Percentiles rank a stretch among this genome's conserved stretches.
These are phyloP conservation scores for Protosalanx chinensis DNA, from an alignment of 2,797 vertebrate genomes.

Conservation along the genomic window DNA sequence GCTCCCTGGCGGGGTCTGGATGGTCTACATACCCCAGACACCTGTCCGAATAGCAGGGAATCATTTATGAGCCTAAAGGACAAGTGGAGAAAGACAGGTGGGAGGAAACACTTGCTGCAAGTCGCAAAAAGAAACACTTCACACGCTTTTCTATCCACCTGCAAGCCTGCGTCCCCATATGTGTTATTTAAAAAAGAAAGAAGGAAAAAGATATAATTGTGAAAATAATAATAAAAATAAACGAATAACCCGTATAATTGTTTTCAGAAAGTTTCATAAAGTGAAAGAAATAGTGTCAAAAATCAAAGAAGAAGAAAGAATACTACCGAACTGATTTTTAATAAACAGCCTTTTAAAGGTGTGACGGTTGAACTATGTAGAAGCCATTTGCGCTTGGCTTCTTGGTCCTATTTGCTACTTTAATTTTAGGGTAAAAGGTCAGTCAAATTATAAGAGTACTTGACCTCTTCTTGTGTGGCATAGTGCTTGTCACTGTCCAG, in stretches of 20 bases:
- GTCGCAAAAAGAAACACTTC: background rate
- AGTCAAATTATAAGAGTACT: constrained; percentile 47
- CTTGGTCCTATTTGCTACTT: constrained; percentile 48
- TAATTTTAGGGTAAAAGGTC: constrained; percentile 66
- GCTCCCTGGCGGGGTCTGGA: constrained; percentile 59
- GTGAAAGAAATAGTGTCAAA: too few species aligned
- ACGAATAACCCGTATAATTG: too few species aligned
- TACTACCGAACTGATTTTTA: too few species aligned
- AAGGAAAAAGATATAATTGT: too few species aligned
- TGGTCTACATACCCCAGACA: constrained; percentile 59
- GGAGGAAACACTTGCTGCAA: constrained; percentile 52
- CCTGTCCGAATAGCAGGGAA: constrained; percentile 54
- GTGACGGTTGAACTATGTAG: constrained; percentile 7
- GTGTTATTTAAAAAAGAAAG: background rate
- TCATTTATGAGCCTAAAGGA: constrained; percentile 45
- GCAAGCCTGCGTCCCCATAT: background rate
- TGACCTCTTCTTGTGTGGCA: constrained; percentile 74
- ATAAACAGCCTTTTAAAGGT: too few species aligned
- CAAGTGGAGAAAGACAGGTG: constrained; percentile 68
- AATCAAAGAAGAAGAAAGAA: too few species aligned
- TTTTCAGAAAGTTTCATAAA: too few species aligned
- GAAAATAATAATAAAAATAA: too few species aligned
- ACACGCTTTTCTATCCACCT: background rate
- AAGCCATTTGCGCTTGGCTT: constrained; percentile 50
- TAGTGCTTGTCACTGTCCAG: constrained; percentile 50